A percentile compares a stretch with the other conserved stretches of the same genome.
Evolutionary conservation across 2,888 invertebrate species (phyloP).

Genomic region (Nebria salina): DNA sequence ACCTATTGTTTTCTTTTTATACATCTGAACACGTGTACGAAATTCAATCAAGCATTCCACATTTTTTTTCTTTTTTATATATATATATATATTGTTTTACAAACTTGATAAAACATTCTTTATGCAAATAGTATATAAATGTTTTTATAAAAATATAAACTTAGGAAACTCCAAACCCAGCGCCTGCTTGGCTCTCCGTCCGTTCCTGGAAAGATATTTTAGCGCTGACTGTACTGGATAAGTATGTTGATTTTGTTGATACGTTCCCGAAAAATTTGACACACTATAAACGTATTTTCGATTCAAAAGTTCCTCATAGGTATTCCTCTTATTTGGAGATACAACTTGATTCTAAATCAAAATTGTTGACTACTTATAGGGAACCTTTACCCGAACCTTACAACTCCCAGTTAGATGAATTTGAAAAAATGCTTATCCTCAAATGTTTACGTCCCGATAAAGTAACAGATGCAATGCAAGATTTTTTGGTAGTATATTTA

Average conservation of each 20-base stretch:
- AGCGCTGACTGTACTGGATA: slow-evolving; percentile 72
- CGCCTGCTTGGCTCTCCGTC: slow-evolving; percentile 80
- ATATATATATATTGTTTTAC: too few relatives aligned
- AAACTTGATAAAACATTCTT: too few relatives aligned
- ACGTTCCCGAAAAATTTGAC: slow-evolving; percentile 67
- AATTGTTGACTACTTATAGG: slow-evolving; percentile 58
- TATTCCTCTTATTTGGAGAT: slow-evolving; percentile 52
- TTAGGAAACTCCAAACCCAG: slow-evolving; percentile 74
- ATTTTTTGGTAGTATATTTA: slow-evolving; percentile 74
- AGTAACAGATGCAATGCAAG: slow-evolving; percentile 81
- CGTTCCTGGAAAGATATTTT: slow-evolving; percentile 86
- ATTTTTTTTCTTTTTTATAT: not conserved
- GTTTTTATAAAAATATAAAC: slow-evolving; percentile 14
- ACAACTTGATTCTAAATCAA: not conserved
- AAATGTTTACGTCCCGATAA: slow-evolving; percentile 87
- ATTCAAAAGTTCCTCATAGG: slow-evolving; percentile 74
- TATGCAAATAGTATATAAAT: not conserved
- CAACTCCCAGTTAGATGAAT: slow-evolving; percentile 70
- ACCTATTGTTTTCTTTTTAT: not conserved
- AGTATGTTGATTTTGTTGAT: slow-evolving; percentile 70
- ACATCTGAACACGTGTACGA: not conserved
- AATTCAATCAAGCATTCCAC: not conserved
- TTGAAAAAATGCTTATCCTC: slow-evolving; percentile 81
- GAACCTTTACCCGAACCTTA: slow-evolving; percentile 73
- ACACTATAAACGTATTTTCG: slow-evolving; percentile 73